Evolutionary conservation across 92 coral and sea anemone genomes (phyloP), one percentile per base, ranked within the genome.

Genomic region (Montipora capitata): DNA sequence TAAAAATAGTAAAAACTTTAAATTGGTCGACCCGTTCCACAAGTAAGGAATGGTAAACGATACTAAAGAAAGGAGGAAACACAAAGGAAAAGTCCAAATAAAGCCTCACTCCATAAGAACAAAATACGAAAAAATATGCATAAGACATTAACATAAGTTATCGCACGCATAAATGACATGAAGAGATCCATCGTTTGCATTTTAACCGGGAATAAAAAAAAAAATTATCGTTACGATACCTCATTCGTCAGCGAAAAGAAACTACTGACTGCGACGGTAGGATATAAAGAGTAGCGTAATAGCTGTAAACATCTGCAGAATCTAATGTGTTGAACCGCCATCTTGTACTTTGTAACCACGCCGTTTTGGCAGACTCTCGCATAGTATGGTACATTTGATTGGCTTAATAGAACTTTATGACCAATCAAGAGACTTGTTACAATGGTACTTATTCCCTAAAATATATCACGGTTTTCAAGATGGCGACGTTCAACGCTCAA

Each of bases 361-460:
- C 84, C 38, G 7, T 11, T 2, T 52, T 10, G 5, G 35, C 7
- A 48, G 0, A 48, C 52, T 5, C 52, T 48, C 10, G 52, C 10
- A 5, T 48, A 48, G 52, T 76, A 88, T 61, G 40, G 14, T 12
- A 17, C 7, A 49, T 84, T 40, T 92, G 82, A 92, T 89, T 92
- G 91, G 95, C 17, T 58, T 2, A 2, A 27, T 14, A 5, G 5
- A 49, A 7, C 14, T 18, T 0, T 3, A 49, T 2, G 61, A 42
- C 95, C 93, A 89, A 92, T 92, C 87, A 84, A 59, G 16, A 4
- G 3, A 2, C 35, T 15, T 40, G 20, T 84, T 77, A 89, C 68
- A 84, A 63, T 0, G 13, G 79, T 68, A 45, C 74, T 38, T 59
- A 57, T 85, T 80, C 91, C 48, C 43, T 66, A 59, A 48, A 16